phyloP scores from a whole-genome alignment of 2,888 invertebrate species.

The Fragum sueziense region DNA sequence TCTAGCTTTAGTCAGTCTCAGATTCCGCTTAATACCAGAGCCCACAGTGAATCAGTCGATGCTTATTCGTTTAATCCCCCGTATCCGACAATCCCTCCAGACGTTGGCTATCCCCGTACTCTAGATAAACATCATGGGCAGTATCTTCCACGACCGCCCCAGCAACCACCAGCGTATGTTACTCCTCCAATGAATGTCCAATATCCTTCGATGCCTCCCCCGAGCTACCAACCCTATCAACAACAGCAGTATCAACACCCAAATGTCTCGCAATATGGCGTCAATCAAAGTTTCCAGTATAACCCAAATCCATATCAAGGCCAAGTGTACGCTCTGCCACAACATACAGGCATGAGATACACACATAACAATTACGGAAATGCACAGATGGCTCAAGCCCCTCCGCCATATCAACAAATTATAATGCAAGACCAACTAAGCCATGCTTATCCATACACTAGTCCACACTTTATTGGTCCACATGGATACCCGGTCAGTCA shows the following conservation, averaged over 20 bases:
- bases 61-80: background rate
- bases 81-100: background rate
- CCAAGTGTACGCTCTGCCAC: background rate
- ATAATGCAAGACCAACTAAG: constrained; percentile 6
- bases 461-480: background rate
- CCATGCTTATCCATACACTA: background rate
- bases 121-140: background rate
- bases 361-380: background rate
- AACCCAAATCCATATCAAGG: background rate
- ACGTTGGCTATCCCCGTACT: background rate
- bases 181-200: too few relatives aligned
- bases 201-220: too few relatives aligned
- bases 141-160: background rate
- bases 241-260: background rate
- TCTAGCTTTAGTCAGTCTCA: background rate
- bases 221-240: background rate
- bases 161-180: background rate
- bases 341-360: background rate
- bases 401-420: background rate
- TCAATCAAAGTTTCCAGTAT: background rate
- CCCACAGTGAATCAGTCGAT: background rate
- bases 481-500: background rate
- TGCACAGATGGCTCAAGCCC: background rate
- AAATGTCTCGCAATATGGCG: background rate
- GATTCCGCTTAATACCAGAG: background rate